These are phyloP conservation scores for Cliona cf. orientalis DNA, from an alignment of 37 sponge, comb jelly and placozoan species.

Conservation along the genomic window DNA sequence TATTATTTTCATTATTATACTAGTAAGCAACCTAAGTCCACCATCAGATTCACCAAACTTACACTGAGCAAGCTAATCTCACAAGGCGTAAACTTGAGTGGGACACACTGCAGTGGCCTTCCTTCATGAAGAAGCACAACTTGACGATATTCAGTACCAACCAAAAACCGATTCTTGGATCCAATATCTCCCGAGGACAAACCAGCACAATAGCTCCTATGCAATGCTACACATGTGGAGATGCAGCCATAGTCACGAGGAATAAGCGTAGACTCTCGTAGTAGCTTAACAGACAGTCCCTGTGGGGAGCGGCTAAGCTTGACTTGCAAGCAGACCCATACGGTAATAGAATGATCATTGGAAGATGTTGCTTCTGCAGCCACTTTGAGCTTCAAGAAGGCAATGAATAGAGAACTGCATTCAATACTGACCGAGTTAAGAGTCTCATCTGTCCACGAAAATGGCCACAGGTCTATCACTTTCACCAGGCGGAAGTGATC, in stretches of 20 bases:
- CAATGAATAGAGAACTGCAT: not conserved
- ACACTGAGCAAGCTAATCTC: not conserved
- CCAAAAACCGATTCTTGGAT: not conserved
- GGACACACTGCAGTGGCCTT: constrained; percentile 5
- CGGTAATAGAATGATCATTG: not conserved
- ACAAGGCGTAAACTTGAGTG: constrained; percentile 14
- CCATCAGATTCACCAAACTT: constrained; percentile 2
- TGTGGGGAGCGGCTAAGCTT: not conserved
- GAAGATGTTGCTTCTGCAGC: not conserved
- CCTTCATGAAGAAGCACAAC: constrained; percentile 51
- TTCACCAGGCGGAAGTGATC: too few relatives aligned
- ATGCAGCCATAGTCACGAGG: constrained; percentile 45
- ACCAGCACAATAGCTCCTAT: not conserved
- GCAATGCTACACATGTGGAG: constrained; percentile 25
- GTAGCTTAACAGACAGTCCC: not conserved
- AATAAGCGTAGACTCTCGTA: not conserved
- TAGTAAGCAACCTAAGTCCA: not conserved
- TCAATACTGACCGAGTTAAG: too few relatives aligned
- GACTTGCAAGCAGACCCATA: constrained; percentile 4
- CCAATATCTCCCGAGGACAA: not conserved
- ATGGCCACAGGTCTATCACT: too few relatives aligned
- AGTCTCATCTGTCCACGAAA: too few relatives aligned
- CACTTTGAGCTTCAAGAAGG: not conserved
- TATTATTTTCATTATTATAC: not conserved
- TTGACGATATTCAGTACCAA: constrained; percentile 52